Evolutionary conservation across 2,888 invertebrate genomes (phyloP), one percentile per base, ranked within the genome.

Genomic region (Perizoma flavofasciatum): DNA sequence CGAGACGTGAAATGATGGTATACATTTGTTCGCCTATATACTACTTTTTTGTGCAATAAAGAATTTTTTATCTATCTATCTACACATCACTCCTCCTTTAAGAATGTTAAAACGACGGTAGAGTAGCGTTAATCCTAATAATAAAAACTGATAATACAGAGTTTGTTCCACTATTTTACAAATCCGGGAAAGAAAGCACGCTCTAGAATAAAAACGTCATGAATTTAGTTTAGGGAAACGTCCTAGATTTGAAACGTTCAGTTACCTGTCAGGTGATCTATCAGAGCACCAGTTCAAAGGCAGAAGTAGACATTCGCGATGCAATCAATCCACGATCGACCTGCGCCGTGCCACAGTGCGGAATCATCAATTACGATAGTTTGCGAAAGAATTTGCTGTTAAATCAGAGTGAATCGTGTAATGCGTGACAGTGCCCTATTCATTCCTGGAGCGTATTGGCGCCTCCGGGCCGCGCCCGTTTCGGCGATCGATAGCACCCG

Each of bases 401-500:
- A 64, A 64, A 63, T 58, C 55, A 59, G 57, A 62, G 59, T 54
- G 50, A 54, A 57, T 51, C 51, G 65, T 64, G 64, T 63, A 65
- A 63, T 63, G 67, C 69, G 69, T 69, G 69, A 63, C 66, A 62
- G 55, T 63, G 53, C 53, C 61, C 69, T 61, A 61, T 67, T 67
- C 67, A 59, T 66, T 61, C 40, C 43, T 59, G 64, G 57, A 55
- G 63, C 49, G 63, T 61, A 58, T 58, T 53, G 63, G 63, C 65
- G 66, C 61, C 61, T 61, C 59, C 59, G 55, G 60, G 55, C 63
- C 63, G 61, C 59, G 63, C 57, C 61, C 61, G 65, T 45, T 48
- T 49, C 51, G 32, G 37, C 59, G 66, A 66, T 67, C 69, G 65
- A 69, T 69, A 62, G 49, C 61, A 49, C 61, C 52, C 57, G 57